Evolutionary conservation across 2,113 vertebrate genomes (phyloP).

Genomic region (Syngnathoides biaculeatus): DNA sequence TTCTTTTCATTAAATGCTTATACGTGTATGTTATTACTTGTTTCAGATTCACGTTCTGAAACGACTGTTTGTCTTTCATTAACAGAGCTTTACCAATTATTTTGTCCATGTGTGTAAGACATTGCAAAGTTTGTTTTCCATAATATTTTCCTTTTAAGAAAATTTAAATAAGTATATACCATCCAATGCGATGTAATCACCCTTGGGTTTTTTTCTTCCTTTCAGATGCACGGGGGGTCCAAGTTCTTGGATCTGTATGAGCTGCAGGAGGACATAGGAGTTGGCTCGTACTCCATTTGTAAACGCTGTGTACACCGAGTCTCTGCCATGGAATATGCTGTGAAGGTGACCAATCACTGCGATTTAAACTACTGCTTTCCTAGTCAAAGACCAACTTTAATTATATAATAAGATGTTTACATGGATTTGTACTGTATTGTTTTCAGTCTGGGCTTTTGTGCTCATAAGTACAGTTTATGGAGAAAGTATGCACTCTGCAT

Average conservation of each 20-base stretch:
- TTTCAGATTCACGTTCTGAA: too few relatives aligned
- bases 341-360: conserved; percentile 78
- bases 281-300: conserved; percentile 96
- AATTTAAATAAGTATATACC: not conserved
- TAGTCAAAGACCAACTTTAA: not conserved
- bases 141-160: too few relatives aligned
- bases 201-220: not conserved
- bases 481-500: too few relatives aligned
- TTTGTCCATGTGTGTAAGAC: too few relatives aligned
- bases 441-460: not conserved
- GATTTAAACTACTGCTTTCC: too few relatives aligned
- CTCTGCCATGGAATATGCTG: conserved; percentile 91
- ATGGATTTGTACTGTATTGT: not conserved
- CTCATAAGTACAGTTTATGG: not conserved
- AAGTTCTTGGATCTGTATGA: conserved; percentile 91
- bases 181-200: not conserved
- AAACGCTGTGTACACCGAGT: conserved; percentile 88
- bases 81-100: too few relatives aligned
- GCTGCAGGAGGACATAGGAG: conserved; percentile 93
- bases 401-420: not conserved
- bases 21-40: too few relatives aligned
- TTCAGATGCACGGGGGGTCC: conserved; percentile 83
- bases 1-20: too few relatives aligned
- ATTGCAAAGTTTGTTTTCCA: not conserved
- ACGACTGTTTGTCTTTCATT: too few relatives aligned